These are phyloP conservation scores for Amazona finschi DNA, from an alignment of 2,797 vertebrate species.

Conservation along the genomic window DNA sequence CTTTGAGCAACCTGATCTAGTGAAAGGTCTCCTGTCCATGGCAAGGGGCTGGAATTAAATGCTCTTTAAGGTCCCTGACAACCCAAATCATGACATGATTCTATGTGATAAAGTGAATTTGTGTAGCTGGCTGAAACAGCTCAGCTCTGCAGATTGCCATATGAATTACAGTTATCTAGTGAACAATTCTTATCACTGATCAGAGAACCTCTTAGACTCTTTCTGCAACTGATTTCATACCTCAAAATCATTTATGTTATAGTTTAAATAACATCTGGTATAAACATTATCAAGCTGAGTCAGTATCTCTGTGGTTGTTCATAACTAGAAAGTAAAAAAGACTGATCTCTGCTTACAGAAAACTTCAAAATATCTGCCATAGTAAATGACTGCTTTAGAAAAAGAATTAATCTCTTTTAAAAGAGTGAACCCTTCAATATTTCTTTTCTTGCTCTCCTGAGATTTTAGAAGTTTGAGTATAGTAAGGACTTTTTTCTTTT, in stretches of 20 bases:
- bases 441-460: not conserved
- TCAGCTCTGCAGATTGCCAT: not conserved
- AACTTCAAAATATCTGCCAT: not conserved
- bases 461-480: not conserved
- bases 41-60: not conserved
- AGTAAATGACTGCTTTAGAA: not conserved
- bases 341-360: not conserved
- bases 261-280: not conserved
- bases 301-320: not conserved
- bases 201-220: not conserved
- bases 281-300: not conserved
- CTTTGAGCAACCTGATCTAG: not conserved
- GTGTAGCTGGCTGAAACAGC: not conserved
- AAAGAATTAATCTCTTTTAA: not conserved
- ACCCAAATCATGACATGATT: not conserved
- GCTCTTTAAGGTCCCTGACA: not conserved
- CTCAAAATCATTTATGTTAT: not conserved
- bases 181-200: not conserved
- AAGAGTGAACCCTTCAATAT: not conserved
- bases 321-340: not conserved
- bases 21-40: not conserved
- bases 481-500: not conserved
- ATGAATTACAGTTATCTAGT: not conserved
- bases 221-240: not conserved
- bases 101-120: not conserved